Conservation (phyloP, 1,140 invertebrate species). For the Ostrea denselamellosa region DNA sequence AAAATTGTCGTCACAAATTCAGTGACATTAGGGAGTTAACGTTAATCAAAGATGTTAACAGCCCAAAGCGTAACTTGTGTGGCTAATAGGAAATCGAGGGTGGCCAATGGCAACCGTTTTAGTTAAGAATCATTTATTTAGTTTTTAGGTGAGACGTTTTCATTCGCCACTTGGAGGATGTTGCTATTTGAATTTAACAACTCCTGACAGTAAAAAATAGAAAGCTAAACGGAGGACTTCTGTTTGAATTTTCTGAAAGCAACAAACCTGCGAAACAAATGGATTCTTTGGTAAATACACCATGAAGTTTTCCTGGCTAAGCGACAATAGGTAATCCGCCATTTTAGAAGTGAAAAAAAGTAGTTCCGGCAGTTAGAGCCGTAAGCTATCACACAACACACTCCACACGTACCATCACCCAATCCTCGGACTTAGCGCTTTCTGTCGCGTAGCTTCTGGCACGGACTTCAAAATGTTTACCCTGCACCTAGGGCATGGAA, state of each 20-base stretch:
- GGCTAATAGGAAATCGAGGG: slow-evolving; percentile 5
- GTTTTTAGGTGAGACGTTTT: slow-evolving; percentile 29
- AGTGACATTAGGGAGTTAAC: not conserved
- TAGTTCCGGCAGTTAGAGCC: slow-evolving; percentile 3
- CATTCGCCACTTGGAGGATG: not conserved
- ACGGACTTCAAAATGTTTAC: slow-evolving; percentile 16
- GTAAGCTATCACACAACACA: slow-evolving; percentile 23
- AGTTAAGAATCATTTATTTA: slow-evolving; percentile 10
- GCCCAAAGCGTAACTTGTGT: not conserved
- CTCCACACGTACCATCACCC: not conserved
- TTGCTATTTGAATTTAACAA: not conserved
- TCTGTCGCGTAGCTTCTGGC: not conserved
- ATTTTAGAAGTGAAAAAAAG: slow-evolving; percentile 29
- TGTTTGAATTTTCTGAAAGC: slow-evolving; percentile 1
- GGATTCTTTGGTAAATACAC: slow-evolving; percentile 13
- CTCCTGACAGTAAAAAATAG: not conserved
- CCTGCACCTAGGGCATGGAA: not conserved
- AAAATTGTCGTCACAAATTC: too few relatives aligned
- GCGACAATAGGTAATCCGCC: slow-evolving; percentile 30
- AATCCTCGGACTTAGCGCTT: slow-evolving; percentile 4
- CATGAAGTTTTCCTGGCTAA: not conserved
- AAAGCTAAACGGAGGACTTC: not conserved
- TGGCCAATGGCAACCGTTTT: slow-evolving; percentile 7
- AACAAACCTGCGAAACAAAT: slow-evolving; percentile 30
- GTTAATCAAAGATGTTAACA: not conserved